A percentile compares a stretch with the other conserved stretches of the same genome.
phyloP scores from a whole-genome alignment of 2,888 invertebrate species.

The Caenorhabditis sp. region DNA sequence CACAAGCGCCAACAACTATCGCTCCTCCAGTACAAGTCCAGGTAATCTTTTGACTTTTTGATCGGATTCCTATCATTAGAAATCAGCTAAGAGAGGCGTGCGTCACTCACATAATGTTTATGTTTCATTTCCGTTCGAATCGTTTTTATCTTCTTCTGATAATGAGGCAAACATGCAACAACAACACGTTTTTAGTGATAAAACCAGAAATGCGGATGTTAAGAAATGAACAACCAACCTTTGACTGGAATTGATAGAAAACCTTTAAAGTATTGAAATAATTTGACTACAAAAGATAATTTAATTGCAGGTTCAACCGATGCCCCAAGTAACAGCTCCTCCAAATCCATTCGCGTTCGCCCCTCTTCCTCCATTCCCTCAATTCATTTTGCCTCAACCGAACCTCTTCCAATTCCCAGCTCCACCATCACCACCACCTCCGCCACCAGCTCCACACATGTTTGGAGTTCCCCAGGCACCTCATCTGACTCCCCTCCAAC shows the following conservation, averaged over 20 bases:
- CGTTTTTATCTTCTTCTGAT: neutral
- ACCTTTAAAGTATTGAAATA: neutral
- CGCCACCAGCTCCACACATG: constrained; percentile 16
- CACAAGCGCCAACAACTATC: constrained; percentile 34
- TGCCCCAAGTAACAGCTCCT: constrained; percentile 4
- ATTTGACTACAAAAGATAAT: neutral
- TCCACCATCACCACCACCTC: constrained; percentile 36
- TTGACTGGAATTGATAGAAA: no score
- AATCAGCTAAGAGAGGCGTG: no score
- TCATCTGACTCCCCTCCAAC: constrained; percentile 27
- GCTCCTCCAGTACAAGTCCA: constrained; percentile 46
- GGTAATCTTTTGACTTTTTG: no score
- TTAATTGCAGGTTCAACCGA: constrained; percentile 40
- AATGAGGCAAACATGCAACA: neutral
- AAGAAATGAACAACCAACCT: no score
- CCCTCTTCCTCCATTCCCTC: constrained; percentile 55
- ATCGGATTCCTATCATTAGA: no score
- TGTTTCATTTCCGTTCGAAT: neutral
- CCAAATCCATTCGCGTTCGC: constrained; percentile 47
- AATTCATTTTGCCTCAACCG: constrained; percentile 39
- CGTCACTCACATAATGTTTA: no score
- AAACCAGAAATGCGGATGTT: neutral
- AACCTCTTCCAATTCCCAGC: constrained; percentile 33
- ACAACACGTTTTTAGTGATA: neutral
- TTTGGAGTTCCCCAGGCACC: constrained; percentile 35